Conservation (phyloP, 2,113 vertebrate genomes). For the Marmota flaviventris region DNA sequence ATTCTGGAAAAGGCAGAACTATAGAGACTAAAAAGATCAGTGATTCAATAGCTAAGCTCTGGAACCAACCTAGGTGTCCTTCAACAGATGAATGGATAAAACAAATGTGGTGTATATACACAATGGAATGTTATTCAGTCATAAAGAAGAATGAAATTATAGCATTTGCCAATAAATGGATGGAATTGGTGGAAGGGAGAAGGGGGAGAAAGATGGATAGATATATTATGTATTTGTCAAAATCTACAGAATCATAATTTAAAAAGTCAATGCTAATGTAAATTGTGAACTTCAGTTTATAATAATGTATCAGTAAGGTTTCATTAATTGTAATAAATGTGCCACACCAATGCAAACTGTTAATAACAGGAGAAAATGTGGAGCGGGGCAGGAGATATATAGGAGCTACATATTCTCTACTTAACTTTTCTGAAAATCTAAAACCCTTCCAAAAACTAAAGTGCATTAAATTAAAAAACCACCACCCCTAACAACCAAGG, state of each 20-base stretch:
- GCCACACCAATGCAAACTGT: not conserved
- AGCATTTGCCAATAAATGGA: too few species aligned
- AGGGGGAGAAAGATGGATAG: too few species aligned
- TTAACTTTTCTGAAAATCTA: not conserved
- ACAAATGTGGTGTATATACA: too few species aligned
- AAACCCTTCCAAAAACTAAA: not conserved
- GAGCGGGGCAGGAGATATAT: not conserved
- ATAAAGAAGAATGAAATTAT: too few species aligned
- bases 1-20: not conserved
- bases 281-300: not conserved
- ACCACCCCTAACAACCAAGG: not conserved
- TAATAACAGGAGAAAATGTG: not conserved
- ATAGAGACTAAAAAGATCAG: not conserved
- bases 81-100: too few species aligned
- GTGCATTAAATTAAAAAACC: not conserved
- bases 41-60: too few species aligned
- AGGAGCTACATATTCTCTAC: not conserved
- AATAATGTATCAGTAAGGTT: not conserved
- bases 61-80: too few species aligned
- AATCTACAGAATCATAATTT: not conserved
- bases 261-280: not conserved
- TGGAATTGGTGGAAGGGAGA: not conserved
- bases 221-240: not conserved
- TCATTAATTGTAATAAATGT: not conserved
- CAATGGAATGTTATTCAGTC: too few species aligned